Percentiles rank a stretch among this genome's conserved stretches.
These are phyloP conservation scores for Tetramorium simillimum DNA, from an alignment of 1,140 invertebrate genomes.

Conservation along the genomic window DNA sequence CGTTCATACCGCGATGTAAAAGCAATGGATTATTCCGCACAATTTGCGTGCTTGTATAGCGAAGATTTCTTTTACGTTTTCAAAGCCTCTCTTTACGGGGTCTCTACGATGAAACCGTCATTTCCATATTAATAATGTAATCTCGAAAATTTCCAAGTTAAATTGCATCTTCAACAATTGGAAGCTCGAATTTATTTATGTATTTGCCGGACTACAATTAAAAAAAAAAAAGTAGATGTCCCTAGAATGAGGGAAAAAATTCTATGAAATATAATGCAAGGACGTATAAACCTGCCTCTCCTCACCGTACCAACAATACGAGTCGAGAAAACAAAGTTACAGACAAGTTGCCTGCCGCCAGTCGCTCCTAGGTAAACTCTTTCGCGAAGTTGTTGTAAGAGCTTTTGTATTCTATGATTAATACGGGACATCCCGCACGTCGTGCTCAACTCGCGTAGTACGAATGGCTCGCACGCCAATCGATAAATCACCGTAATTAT, in stretches of 20 bases:
- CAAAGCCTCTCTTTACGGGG: not conserved
- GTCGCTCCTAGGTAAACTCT: slow-evolving; percentile 48
- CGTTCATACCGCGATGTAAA: slow-evolving; percentile 4
- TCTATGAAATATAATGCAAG: slow-evolving; percentile 1
- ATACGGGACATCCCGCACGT: slow-evolving; percentile 54
- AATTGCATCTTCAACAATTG: not conserved
- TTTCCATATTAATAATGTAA: not conserved
- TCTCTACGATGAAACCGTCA: not conserved
- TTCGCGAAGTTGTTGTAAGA: slow-evolving; percentile 41
- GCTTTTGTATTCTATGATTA: slow-evolving; percentile 60
- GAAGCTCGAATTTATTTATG: not conserved
- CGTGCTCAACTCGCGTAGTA: slow-evolving; percentile 45
- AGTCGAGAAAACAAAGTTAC: slow-evolving; percentile 48
- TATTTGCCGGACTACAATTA: not conserved
- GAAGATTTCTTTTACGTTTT: not conserved
- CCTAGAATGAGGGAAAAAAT: not conserved
- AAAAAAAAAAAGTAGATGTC: not conserved
- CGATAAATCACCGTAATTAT: slow-evolving; percentile 59
- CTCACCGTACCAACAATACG: not conserved
- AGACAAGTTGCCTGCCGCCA: slow-evolving; percentile 17
- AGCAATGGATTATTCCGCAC: slow-evolving; percentile 35
- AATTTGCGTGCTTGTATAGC: slow-evolving; percentile 5
- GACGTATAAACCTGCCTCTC: not conserved
- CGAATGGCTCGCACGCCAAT: slow-evolving; percentile 46
- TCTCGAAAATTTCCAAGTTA: not conserved